Evolutionary conservation across 2,113 vertebrate species (phyloP).

Genomic region (Lophius piscatorius): DNA sequence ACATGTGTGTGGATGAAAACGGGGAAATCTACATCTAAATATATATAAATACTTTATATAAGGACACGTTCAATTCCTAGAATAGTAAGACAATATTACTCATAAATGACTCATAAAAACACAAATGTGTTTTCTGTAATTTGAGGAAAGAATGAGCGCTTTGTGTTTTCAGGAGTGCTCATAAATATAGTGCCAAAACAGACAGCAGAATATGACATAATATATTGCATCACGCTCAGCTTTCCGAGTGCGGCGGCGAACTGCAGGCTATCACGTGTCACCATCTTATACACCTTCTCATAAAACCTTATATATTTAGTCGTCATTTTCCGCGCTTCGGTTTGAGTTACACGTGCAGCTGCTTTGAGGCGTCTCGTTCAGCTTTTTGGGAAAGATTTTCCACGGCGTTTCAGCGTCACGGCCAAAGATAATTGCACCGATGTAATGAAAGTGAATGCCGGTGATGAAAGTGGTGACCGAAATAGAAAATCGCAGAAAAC

Average conservation of each 20-base stretch:
- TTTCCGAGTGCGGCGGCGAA: constrained; percentile 15
- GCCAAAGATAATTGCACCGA: constrained; percentile 24
- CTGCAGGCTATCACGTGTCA: constrained; percentile 2
- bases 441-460: neutral
- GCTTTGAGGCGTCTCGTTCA: neutral
- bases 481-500: neutral
- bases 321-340: neutral
- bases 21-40: too few relatives aligned
- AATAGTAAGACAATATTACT: too few relatives aligned
- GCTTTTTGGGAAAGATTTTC: neutral
- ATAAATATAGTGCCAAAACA: too few relatives aligned
- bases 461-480: constrained; percentile 7
- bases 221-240: constrained; percentile 7
- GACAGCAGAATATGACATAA: neutral
- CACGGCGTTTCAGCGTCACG: neutral
- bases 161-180: too few relatives aligned
- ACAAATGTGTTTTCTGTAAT: too few relatives aligned
- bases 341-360: constrained; percentile 7
- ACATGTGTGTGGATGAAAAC: too few relatives aligned
- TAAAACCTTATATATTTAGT: neutral
- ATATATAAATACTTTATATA: too few relatives aligned
- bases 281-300: neutral
- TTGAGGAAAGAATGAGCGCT: too few relatives aligned
- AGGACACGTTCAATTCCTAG: too few relatives aligned
- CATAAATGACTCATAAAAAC: too few relatives aligned